Percentiles rank a stretch among this genome's conserved stretches.
Evolutionary conservation across 2,888 invertebrate species (phyloP).

Genomic region (Melipona bicolor): DNA sequence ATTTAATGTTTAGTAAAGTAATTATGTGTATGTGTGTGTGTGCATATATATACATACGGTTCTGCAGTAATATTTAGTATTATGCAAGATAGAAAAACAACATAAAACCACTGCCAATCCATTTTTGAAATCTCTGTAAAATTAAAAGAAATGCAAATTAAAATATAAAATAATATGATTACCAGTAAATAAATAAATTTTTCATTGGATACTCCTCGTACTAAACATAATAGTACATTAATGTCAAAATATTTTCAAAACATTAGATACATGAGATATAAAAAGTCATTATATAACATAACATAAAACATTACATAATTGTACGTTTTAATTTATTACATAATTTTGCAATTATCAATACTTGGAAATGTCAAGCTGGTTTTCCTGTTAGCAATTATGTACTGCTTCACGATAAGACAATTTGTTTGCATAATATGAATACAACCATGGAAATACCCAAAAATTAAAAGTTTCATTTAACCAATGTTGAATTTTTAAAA

Average conservation of each 20-base stretch:
- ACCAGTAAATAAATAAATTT: background rate
- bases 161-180: background rate
- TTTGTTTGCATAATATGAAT: background rate
- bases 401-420: background rate
- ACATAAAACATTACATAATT: background rate
- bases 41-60: conserved; percentile 59
- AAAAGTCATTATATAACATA: background rate
- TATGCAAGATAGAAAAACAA: conserved; percentile 52
- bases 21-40: too few relatives aligned
- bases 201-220: too few relatives aligned
- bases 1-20: background rate
- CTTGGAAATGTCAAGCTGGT: conserved; percentile 35
- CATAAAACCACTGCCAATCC: conserved; percentile 60
- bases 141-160: background rate
- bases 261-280: too few relatives aligned
- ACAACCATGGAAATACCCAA: background rate
- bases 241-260: too few relatives aligned
- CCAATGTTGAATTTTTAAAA: background rate
- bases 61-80: conserved; percentile 44
- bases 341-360: conserved; percentile 27
- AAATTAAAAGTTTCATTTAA: background rate
- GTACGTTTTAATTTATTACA: background rate
- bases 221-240: too few relatives aligned
- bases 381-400: conserved; percentile 23
- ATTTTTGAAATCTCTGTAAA: conserved; percentile 55